Conservation (phyloP, 2,888 invertebrate species). For the Gerris lacustris region DNA sequence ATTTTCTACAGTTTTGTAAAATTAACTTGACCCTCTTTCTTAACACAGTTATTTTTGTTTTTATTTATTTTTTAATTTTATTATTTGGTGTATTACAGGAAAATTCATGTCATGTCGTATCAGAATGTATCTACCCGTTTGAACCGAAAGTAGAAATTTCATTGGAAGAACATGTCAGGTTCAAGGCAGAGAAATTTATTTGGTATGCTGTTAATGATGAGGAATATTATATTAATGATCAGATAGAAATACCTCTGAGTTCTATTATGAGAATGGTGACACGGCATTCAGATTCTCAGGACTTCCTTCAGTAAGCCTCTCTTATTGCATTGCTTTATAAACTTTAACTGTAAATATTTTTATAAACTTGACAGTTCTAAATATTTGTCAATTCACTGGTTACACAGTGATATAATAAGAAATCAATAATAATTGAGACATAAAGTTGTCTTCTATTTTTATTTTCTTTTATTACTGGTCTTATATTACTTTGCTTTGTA, state of each 20-base stretch:
- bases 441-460: too few species aligned
- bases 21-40: too few species aligned
- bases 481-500: too few species aligned
- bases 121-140: slow-evolving; percentile 42
- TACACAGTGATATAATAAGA: too few species aligned
- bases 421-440: too few species aligned
- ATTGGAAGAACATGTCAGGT: slow-evolving; percentile 36
- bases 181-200: slow-evolving; percentile 7
- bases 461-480: too few species aligned
- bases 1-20: too few species aligned
- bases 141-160: slow-evolving; percentile 10
- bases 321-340: neutral
- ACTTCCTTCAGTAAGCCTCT: neutral
- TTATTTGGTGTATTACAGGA: slow-evolving; percentile 16
- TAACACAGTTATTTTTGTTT: too few species aligned
- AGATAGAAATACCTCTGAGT: slow-evolving; percentile 8
- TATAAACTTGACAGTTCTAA: too few species aligned
- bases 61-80: too few species aligned
- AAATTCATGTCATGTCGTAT: slow-evolving; percentile 39
- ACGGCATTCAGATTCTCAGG: slow-evolving; percentile 10
- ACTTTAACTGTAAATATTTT: neutral
- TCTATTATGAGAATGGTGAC: slow-evolving; percentile 4
- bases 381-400: too few species aligned
- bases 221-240: slow-evolving; percentile 9
- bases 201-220: neutral